Conservation (phyloP, 2,113 vertebrate species). For the Antigone vipio region DNA sequence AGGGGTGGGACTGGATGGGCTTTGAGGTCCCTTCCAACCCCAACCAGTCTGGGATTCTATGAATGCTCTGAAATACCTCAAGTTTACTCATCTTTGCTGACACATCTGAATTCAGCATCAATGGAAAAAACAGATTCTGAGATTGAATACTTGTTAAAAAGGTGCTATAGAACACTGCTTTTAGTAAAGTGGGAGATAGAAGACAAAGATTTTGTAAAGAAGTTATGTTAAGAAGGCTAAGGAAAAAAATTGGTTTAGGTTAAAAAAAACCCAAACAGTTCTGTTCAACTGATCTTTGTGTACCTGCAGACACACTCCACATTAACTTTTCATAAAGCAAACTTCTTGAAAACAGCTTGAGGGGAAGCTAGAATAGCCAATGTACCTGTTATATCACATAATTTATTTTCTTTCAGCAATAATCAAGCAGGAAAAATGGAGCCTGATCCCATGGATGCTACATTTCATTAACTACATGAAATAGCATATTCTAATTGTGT, state of each 20-base stretch:
- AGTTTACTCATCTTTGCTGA: not conserved
- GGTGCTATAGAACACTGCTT: not conserved
- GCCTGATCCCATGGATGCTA: not conserved
- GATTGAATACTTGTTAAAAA: not conserved
- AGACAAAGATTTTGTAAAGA: not conserved
- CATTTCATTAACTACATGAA: not conserved
- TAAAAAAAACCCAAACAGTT: not conserved
- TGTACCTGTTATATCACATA: not conserved
- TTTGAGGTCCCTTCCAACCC: too few relatives aligned
- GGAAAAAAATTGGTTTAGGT: not conserved
- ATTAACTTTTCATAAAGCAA: not conserved
- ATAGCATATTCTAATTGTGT: not conserved
- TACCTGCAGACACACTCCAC: not conserved
- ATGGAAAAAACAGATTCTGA: not conserved
- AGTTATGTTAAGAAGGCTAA: not conserved
- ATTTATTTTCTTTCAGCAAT: not conserved
- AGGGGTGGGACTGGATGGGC: too few relatives aligned
- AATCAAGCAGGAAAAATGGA: not conserved
- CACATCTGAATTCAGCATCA: not conserved
- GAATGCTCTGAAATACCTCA: not conserved
- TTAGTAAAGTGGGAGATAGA: not conserved
- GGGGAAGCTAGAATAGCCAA: not conserved
- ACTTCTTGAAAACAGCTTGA: not conserved
- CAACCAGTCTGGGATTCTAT: not conserved
- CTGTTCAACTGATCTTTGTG: not conserved